Percentiles rank a stretch among this genome's conserved stretches.
Evolutionary conservation across 2,888 invertebrate species (phyloP).

Genomic region (Melieria picta): DNA sequence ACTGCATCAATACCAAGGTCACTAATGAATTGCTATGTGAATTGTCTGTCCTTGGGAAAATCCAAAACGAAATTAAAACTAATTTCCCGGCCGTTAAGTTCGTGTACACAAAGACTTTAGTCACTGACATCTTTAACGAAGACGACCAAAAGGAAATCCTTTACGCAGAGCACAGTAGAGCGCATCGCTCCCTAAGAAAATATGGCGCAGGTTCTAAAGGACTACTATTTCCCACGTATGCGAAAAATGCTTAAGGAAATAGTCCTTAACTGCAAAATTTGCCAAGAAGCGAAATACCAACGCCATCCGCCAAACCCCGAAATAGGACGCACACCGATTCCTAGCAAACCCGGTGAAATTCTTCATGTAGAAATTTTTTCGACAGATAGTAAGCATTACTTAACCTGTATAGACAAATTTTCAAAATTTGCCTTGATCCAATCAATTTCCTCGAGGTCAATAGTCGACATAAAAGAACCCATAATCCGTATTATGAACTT

Average conservation of each 20-base stretch:
- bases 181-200: too few species aligned
- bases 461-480: too few species aligned
- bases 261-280: conserved; percentile 8
- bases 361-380: conserved; percentile 5
- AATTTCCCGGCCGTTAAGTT: background rate
- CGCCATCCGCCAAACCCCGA: background rate
- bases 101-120: conserved; percentile 1
- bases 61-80: background rate
- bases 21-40: background rate
- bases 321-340: background rate
- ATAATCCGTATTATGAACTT: background rate
- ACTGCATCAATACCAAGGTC: background rate
- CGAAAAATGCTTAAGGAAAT: background rate
- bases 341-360: conserved; percentile 12
- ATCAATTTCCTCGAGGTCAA: too few species aligned
- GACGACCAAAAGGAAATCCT: conserved; percentile 10
- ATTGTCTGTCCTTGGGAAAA: background rate
- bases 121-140: conserved; percentile 13
- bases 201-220: conserved; percentile 3
- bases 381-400: too few species aligned
- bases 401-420: too few species aligned
- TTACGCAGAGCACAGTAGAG: background rate
- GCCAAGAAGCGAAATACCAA: background rate
- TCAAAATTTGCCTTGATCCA: too few species aligned
- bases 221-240: conserved; percentile 2